Evolutionary conservation across 2,888 invertebrate genomes (phyloP).

Genomic region (Brachycybe producta): DNA sequence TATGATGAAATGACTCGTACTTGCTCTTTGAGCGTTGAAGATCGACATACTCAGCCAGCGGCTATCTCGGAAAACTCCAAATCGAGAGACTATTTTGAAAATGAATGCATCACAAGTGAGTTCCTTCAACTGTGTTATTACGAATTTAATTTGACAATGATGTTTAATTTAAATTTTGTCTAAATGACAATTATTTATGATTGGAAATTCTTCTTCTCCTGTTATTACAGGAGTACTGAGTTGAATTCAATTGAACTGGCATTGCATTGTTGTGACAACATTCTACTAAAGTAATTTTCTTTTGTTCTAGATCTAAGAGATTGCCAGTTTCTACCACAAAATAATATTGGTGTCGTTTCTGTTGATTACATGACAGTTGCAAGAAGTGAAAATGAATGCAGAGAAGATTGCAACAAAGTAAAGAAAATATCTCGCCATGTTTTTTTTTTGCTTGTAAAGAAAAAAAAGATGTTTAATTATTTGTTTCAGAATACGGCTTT

Average conservation of each 20-base stretch:
- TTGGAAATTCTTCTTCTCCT: too few species aligned
- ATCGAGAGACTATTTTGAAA: conserved; percentile 41
- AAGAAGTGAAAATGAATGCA: conserved; percentile 7
- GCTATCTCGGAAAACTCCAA: conserved; percentile 46
- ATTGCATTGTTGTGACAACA: neutral
- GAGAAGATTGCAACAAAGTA: conserved; percentile 12
- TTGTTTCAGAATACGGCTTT: conserved; percentile 9
- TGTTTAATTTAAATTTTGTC: too few species aligned
- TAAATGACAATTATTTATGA: too few species aligned
- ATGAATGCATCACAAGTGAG: conserved; percentile 41
- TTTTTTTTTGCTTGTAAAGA: too few species aligned
- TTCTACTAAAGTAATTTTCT: too few species aligned
- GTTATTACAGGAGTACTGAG: too few species aligned
- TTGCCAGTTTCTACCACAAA: conserved; percentile 11
- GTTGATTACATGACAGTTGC: conserved; percentile 6
- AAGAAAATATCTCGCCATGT: too few species aligned
- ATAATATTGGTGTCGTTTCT: conserved; percentile 2
- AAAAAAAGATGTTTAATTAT: too few species aligned
- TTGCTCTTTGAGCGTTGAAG: conserved; percentile 57
- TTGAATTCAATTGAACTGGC: neutral
- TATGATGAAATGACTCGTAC: conserved; percentile 36
- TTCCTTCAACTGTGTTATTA: neutral
- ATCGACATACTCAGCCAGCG: conserved; percentile 60
- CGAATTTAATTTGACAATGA: too few species aligned
- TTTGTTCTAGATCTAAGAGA: conserved; percentile 1